Evolutionary conservation across 2,888 invertebrate species (phyloP), one percentile per base, ranked within the genome.

Genomic region (Leptogaster cylindrica): DNA sequence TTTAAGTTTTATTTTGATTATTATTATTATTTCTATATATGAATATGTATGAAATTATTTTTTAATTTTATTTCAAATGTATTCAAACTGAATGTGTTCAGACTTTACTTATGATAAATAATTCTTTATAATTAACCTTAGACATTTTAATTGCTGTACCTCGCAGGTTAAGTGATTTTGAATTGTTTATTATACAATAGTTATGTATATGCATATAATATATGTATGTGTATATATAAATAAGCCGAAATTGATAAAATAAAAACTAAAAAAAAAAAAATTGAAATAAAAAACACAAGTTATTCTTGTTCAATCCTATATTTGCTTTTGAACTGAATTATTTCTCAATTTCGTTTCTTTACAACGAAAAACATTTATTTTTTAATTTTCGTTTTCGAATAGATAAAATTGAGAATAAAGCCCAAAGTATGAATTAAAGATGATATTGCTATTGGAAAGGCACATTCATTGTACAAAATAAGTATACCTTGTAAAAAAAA

Each of bases 61-160:
- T 44, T 20, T 44, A 12, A 44, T 46, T 46, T 23, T 46, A 20
- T n/a, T n/a, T n/a, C n/a, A 25, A 25, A 20, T 23, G 10, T 46
- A 46, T 46, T 20, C n/a, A 23, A 50, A 16, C 12, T 14, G 28
- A 33, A 55, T 33, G 39, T 55, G 55, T 55, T 55, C 55, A 55
- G 50, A 55, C 33, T 39, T 36, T 55, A 55, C 8, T 33, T 46
- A 20, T 25, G 12, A 5, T 46, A 8, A 46, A 50, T 25, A 28
- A n/a, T 55, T 55, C 23, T 36, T 20, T 55, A 23, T 55, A n/a
- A 23, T 39, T 55, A 25, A 55, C 23, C 20, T 36, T 55, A 36
- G 16, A 36, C n/a, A 48, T 52, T 52, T 28, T 52, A 33, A 55
- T 55, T 55, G 55, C 36, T 55, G 36, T 55, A 55, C 55, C 55